Base-by-base conservation (phyloP, 2,888 invertebrate genomes). In the Ceriagrion tenellum region DNA sequence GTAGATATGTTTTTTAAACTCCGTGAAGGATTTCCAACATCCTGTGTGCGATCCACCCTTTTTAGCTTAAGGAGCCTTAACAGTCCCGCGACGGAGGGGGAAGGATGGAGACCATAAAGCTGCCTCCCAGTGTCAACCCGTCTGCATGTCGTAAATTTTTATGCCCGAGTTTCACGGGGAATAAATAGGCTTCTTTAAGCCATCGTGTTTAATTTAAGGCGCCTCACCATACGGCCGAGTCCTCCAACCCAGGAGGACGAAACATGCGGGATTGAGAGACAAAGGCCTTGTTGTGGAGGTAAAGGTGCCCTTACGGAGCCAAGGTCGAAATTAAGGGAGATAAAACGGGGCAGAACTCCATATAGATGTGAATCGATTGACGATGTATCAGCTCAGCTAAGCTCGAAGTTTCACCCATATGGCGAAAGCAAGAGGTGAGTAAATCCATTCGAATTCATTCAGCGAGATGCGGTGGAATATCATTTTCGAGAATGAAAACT, bases 181-280 rank as follows among this genome's bases (percentile, higher is more conserved):
- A 93, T 74, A 93, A 93, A 93, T 93, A 93, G 69, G 26, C 93
- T 93, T 74, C 69, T 74, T 69, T 69, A 93, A 69, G 47, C 93
- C 93, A 93, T 93, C 69, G 69, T 55, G 93, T 93, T 69, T 93
- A 47, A 93, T 93, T 93, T 93, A 47, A 93, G 47, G 93, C 47
- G 69, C n/a, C 18, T 16, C 47, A 47, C 18, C 93, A 69, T 93
- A 55, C 93, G 26, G 4, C 47, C 18, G 81, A 81, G 26, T 81
- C 13, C 35, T 81, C 35, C 35, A 0, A 30, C 81, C 35, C 30
- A 30, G 35, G 30, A 47, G 30, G 81, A 35, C 35, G 35, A 30
- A 4, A 30, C 16, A 26, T 16, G 81, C 81, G 30, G 30, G 35
- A 26, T 26, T 26, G 13, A 12, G 69, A 69, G n/a, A 81, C 81